A percentile compares a stretch with the other conserved stretches of the same genome.
Conservation (phyloP, 1,140 invertebrate genomes). For the Doryteuthis pealeii region DNA sequence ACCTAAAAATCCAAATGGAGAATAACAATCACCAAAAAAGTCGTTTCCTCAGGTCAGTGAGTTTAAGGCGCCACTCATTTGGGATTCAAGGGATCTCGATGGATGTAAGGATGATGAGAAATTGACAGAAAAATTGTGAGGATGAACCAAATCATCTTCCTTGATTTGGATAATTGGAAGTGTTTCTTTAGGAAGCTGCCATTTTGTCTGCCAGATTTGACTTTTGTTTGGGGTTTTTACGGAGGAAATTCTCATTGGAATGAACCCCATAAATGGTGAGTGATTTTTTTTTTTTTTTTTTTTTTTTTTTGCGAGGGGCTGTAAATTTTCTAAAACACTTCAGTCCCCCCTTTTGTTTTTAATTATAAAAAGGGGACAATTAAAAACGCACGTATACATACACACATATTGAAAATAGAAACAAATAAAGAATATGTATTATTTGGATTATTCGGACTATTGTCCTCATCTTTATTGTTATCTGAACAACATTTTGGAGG, state of each 20-base stretch:
- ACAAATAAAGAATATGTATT: too few species aligned
- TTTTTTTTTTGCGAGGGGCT: too few species aligned
- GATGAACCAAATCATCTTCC: constrained; percentile 33
- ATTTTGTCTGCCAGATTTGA: constrained; percentile 24
- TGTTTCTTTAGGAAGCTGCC: constrained; percentile 30
- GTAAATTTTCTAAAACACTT: too few species aligned
- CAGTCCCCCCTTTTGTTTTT: too few species aligned
- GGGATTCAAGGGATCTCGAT: background rate
- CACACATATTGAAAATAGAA: too few species aligned
- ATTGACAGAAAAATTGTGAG: constrained; percentile 14
- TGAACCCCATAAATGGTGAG: constrained; percentile 13
- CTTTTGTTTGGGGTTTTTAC: constrained; percentile 36
- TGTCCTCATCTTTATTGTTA: too few species aligned
- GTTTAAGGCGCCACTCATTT: background rate
- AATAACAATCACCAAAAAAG: background rate
- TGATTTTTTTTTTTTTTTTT: background rate
- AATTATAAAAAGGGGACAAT: too few species aligned
- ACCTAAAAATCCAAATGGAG: background rate
- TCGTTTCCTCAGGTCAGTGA: background rate
- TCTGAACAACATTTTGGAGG: too few species aligned
- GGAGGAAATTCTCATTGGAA: constrained; percentile 23
- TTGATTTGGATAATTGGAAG: constrained; percentile 36
- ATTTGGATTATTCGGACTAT: too few species aligned
- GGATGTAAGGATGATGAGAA: background rate
- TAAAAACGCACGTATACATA: too few species aligned